Evolutionary conservation across 2,113 vertebrate genomes (phyloP).

Genomic region (Mesoclemmys tuberculata): DNA sequence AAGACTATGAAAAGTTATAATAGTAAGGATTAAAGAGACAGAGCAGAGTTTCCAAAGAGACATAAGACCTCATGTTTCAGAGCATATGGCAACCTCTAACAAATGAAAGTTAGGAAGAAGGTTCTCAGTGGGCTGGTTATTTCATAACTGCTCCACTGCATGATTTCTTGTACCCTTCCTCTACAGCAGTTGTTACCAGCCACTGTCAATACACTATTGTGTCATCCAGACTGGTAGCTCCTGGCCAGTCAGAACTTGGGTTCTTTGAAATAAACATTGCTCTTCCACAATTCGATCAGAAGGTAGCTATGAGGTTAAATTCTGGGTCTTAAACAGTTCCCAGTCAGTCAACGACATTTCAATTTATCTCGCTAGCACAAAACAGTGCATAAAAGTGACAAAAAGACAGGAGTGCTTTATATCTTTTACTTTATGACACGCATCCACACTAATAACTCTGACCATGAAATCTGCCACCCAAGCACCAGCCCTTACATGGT

Average conservation of each 20-base stretch:
- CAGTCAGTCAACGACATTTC: too few relatives aligned
- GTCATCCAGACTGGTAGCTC: accelerated
- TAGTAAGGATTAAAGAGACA: accelerated
- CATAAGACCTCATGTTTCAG: accelerated
- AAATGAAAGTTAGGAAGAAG: neutral
- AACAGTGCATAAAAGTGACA: neutral
- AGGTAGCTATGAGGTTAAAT: neutral
- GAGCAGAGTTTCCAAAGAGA: neutral
- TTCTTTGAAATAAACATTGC: neutral
- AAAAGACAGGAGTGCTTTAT: neutral
- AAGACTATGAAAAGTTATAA: neutral
- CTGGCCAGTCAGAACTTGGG: accelerated
- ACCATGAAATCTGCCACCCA: too few relatives aligned
- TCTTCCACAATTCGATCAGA: accelerated
- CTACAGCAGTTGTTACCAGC: neutral
- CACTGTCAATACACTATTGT: neutral
- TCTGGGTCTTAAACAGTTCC: neutral
- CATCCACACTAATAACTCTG: too few relatives aligned
- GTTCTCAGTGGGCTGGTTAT: accelerated
- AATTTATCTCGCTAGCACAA: neutral
- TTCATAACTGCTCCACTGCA: neutral
- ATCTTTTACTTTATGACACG: neutral
- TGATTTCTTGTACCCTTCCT: neutral
- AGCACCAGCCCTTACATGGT: constrained; percentile 85
- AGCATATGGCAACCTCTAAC: accelerated